Evolutionary conservation across 2,113 vertebrate genomes (phyloP).

Genomic region (Isurus oxyrinchus): DNA sequence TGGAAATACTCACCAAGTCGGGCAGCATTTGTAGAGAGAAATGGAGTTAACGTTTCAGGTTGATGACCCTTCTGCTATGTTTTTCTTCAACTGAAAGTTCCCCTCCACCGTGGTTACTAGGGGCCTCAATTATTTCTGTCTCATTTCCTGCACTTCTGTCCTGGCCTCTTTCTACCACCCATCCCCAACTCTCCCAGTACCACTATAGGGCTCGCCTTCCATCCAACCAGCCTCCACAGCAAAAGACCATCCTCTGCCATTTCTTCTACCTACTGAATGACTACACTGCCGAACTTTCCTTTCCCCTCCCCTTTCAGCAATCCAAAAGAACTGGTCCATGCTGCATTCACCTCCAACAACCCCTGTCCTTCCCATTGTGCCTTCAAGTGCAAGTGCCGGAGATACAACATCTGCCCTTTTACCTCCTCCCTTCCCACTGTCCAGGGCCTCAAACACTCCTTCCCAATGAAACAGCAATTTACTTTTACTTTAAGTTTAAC

Average conservation of each 20-base stretch:
- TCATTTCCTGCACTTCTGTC: not conserved
- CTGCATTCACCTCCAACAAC: not conserved
- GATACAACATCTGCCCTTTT: not conserved
- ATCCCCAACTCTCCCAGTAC: too few relatives aligned
- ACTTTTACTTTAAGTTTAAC: too few relatives aligned
- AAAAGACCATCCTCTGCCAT: not conserved
- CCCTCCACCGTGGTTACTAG: not conserved
- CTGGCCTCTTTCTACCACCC: too few relatives aligned
- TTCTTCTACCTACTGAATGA: not conserved
- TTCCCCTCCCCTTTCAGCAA: not conserved
- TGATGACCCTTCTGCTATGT: not conserved
- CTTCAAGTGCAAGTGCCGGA: not conserved
- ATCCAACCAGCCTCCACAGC: not conserved
- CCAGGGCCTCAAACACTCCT: not conserved
- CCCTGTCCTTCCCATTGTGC: not conserved
- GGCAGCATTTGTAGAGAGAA: not conserved
- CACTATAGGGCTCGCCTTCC: not conserved
- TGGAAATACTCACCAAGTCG: not conserved
- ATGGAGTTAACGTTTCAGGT: not conserved
- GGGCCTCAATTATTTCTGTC: not conserved
- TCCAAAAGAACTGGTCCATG: not conserved
- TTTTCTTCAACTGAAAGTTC: too few relatives aligned
- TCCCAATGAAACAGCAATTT: not conserved
- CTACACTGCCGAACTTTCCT: not conserved
- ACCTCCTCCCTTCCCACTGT: not conserved